Evolutionary conservation across 2,888 invertebrate species (phyloP).

Genomic region (Galerucella calmariensis): DNA sequence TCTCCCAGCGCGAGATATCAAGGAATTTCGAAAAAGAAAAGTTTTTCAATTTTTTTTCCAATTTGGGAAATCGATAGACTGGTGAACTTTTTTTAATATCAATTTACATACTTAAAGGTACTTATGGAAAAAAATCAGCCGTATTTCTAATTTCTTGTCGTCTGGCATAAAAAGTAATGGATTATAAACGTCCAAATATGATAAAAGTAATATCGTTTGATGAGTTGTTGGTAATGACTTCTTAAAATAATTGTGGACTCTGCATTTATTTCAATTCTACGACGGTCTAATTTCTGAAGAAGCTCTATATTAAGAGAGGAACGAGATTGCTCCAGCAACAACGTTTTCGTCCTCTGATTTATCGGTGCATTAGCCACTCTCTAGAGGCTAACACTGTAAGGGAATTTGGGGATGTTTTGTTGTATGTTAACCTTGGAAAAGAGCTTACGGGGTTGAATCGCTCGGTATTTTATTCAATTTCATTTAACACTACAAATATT

Average conservation of each 20-base stretch:
- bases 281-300: conserved; percentile 26
- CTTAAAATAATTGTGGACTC: not conserved
- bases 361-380: conserved; percentile 28
- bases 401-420: conserved; percentile 15
- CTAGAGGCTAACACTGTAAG: conserved; percentile 1
- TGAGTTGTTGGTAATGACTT: conserved; percentile 6
- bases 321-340: conserved; percentile 8
- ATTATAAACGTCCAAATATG: too few species aligned
- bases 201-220: too few species aligned
- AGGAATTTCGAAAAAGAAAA: too few species aligned
- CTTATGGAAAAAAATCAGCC: too few species aligned
- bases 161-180: too few species aligned
- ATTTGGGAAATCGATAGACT: too few species aligned
- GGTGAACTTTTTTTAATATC: too few species aligned
- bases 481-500: not conserved
- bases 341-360: conserved; percentile 17
- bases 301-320: conserved; percentile 16
- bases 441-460: not conserved
- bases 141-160: too few species aligned
- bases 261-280: conserved; percentile 23
- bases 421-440: conserved; percentile 4
- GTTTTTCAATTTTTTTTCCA: too few species aligned
- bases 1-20: too few species aligned
- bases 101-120: too few species aligned
- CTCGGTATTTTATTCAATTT: not conserved